Evolutionary conservation across 2,113 vertebrate genomes (phyloP), one percentile per base, ranked within the genome.

Genomic region (Prolemur simus): DNA sequence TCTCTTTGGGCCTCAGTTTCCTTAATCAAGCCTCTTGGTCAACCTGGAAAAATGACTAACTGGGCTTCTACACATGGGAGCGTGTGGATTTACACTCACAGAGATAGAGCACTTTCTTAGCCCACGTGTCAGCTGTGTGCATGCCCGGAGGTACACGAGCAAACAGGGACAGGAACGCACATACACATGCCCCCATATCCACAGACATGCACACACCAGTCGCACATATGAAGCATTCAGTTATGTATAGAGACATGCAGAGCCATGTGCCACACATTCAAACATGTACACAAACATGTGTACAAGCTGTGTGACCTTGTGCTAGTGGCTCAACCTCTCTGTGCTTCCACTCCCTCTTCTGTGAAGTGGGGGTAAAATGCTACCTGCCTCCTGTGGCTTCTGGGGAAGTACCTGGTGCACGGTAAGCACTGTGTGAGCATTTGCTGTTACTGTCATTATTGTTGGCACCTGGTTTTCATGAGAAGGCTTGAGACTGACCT

Each of bases 121-220:
- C 8, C 7, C 8, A 8, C n/a, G 27, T 42, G 34, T 49, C 60
- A 58, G 69, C 25, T 0, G 1, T 0, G 8, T 3, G 25, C 18
- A 6, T 0, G 21, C 15, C 29, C 8, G 0, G 2, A 8, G 58
- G 25, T 34, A 27, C 9, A 9, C 37, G 11, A 52, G 21, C 21
- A 37, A 12, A 2, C 18, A 10, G 18, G 29, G 47, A 76, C 47
- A 10, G 63, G 42, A 0, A 42, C 27, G 21, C 21, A 37, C 5
- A 10, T 27, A 45, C 27, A 74, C 18, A 34, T 6, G 20, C 8
- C 37, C n/a, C 60, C 10, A 52, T 8, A 13, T 29, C 42, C 56
- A 64, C 49, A 39, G 8, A 80, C 23, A 29, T 0, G 23, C n/a
- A 74, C 18, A 81, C 15, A 13, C 14, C 20, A 13, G 17, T 74